Conservation (phyloP, 2,888 invertebrate species). For the Diaprepes abbreviatus region DNA sequence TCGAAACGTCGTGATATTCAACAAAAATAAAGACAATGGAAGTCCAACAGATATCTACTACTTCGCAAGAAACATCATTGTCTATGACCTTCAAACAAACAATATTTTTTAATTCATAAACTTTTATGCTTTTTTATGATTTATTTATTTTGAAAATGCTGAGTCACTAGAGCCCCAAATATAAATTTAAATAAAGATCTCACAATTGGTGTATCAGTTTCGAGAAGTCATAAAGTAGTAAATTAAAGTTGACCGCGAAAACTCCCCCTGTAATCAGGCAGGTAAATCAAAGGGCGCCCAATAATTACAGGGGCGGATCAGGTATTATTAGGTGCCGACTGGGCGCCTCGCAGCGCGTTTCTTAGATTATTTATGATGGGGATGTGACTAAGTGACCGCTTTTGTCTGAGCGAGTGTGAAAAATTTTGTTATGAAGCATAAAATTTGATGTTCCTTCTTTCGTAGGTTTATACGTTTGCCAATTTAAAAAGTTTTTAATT, state of each 20-base stretch:
- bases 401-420: slow-evolving; percentile 24
- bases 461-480: too few relatives aligned
- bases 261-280: slow-evolving; percentile 54
- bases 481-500: too few relatives aligned
- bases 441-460: neutral
- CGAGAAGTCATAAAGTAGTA: neutral
- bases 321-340: slow-evolving; percentile 52
- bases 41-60: too few relatives aligned
- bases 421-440: neutral
- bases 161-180: too few relatives aligned
- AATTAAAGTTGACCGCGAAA: slow-evolving; percentile 30
- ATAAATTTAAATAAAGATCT: slow-evolving; percentile 12
- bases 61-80: too few relatives aligned
- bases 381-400: slow-evolving; percentile 20
- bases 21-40: too few relatives aligned
- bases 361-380: slow-evolving; percentile 24
- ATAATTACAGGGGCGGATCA: slow-evolving; percentile 62
- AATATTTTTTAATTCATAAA: too few relatives aligned
- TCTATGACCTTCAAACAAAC: too few relatives aligned
- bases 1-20: too few relatives aligned
- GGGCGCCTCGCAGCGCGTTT: slow-evolving; percentile 32
- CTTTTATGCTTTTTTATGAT: too few relatives aligned
- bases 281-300: slow-evolving; percentile 60
- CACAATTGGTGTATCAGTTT: neutral
- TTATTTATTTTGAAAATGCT: too few relatives aligned